Conservation (phyloP, 2,888 invertebrate genomes). For the Aphodius sticticus region DNA sequence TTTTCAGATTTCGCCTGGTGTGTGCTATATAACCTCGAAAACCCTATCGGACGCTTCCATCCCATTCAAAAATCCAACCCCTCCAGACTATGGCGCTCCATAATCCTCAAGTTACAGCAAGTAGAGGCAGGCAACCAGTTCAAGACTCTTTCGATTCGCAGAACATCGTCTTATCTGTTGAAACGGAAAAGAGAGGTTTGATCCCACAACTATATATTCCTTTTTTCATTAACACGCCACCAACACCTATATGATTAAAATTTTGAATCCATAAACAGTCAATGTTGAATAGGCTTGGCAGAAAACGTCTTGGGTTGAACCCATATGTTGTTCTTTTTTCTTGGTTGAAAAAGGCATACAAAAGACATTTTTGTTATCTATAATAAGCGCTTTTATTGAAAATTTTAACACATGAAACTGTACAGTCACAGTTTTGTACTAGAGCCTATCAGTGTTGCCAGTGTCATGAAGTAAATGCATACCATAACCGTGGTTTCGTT, state of each 20-base stretch:
- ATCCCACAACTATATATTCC: not conserved
- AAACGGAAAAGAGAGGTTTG: constrained; percentile 35
- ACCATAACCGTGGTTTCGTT: no score
- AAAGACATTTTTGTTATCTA: no score
- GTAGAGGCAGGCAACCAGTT: constrained; percentile 13
- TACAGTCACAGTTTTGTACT: no score
- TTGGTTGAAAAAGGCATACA: no score
- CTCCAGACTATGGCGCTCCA: constrained; percentile 26
- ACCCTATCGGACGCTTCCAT: not conserved
- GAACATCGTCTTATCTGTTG: constrained; percentile 34
- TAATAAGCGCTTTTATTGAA: no score
- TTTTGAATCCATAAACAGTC: no score
- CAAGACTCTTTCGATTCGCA: constrained; percentile 27
- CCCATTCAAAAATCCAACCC: constrained; percentile 15
- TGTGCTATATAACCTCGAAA: constrained; percentile 5
- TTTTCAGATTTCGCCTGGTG: not conserved
- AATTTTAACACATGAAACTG: no score
- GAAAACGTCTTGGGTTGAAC: no score
- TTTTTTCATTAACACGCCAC: not conserved
- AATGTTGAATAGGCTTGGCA: no score
- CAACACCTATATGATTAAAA: not conserved
- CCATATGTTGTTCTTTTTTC: no score
- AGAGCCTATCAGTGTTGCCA: no score
- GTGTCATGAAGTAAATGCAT: no score
- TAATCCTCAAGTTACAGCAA: not conserved